Base-by-base conservation (phyloP, 2,888 invertebrate species). In the Drosophila lutescens region DNA sequence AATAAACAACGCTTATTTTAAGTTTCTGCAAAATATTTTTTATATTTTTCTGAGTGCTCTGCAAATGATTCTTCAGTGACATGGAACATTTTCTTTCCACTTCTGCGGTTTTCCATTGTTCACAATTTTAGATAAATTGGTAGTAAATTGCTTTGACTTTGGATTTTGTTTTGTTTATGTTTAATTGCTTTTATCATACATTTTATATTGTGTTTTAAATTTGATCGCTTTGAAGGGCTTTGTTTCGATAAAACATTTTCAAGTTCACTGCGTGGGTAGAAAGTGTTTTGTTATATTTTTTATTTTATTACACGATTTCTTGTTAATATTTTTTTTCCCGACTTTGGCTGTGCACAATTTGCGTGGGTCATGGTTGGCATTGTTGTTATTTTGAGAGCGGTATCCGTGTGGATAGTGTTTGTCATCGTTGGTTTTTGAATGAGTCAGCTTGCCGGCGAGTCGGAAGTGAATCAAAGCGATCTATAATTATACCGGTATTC, bases 341-440 rank as follows among this genome's bases (percentile, higher is more conserved):
- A 34, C 55, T 63, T 68, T 36, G 60, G 49, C 50, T 58, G 34
- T 15, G 30, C 41, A 55, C 43, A 62, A 75, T 75, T 70, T 63
- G 88, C 86, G 82, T 88, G 82, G 82, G 88, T 82, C 88, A 82
- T 82, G 82, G 83, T 83, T 87, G 67, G 38, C 62, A 46, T 71
- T 53, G 49, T 53, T 49, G 46, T 47, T 20, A 15, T 23, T 23
- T 13, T 38, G 43, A 50, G 50, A 41, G 44, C 23, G 41, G 40
- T 56, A 62, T 59, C 34, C 65, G 62, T 46, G 61, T 70, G 71
- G 62, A 57, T 77, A 62, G 57, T 80, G 82, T 87, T 79, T 71
- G 79, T 81, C 85, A 79, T 77, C 63, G 79, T 23, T 67, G 63
- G 26, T 55, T 40, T 41, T 55, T 26, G 61, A 57, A 68, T 82